phyloP scores from a whole-genome alignment of 2,888 invertebrate genomes.

The Arenicola marina region DNA sequence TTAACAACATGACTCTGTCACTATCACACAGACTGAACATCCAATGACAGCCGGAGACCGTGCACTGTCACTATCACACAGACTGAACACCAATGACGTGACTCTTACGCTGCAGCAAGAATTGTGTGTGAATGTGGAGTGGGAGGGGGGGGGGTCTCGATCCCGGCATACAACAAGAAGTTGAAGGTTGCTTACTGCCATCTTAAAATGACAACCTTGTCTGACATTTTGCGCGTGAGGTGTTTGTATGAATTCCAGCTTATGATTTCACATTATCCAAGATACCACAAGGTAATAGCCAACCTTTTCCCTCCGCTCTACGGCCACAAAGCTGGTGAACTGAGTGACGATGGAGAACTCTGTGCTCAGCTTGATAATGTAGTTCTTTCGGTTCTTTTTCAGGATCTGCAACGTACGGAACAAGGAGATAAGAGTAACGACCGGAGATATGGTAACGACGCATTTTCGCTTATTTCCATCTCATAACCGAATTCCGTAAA shows the following conservation, averaged over 20 bases:
- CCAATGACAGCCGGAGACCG: too few species aligned
- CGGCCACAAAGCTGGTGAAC: slow-evolving; percentile 60
- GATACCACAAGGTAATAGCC: not conserved
- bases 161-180: too few species aligned
- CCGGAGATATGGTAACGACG: slow-evolving; percentile 15
- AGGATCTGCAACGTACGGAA: slow-evolving; percentile 38
- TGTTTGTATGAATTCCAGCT: not conserved
- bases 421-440: not conserved
- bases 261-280: not conserved
- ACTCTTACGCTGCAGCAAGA: too few species aligned
- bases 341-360: slow-evolving; percentile 58
- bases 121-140: not conserved
- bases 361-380: slow-evolving; percentile 56
- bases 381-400: slow-evolving; percentile 49
- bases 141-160: too few species aligned
- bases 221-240: not conserved
- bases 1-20: not conserved
- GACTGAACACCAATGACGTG: not conserved
- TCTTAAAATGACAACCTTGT: too few species aligned
- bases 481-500: too few species aligned
- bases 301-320: slow-evolving; percentile 58
- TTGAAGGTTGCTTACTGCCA: too few species aligned
- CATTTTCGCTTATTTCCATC: slow-evolving; percentile 58
- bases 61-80: not conserved
- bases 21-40: not conserved